A percentile compares a stretch with the other conserved stretches of the same genome.
Evolutionary conservation across 2,797 vertebrate genomes (phyloP).

Genomic region (Pagetopsis macropterus): DNA sequence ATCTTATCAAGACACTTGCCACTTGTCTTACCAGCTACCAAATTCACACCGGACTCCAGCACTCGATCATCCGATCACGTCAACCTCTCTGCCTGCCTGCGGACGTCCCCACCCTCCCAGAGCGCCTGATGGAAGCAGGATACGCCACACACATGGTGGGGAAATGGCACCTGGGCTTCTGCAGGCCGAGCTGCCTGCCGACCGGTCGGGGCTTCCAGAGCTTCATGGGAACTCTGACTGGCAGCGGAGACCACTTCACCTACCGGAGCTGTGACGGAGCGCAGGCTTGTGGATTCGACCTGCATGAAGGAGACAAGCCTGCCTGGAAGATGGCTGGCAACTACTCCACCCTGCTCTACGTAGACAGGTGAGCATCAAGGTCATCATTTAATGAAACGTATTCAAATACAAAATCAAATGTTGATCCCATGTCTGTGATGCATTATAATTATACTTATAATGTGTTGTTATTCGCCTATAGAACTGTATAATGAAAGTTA

Average conservation of each 20-base stretch:
- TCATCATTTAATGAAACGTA: no score
- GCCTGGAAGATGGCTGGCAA: slow-evolving; percentile 92
- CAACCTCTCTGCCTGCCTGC: slow-evolving; percentile 94
- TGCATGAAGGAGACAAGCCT: slow-evolving; percentile 90
- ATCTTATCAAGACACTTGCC: background rate
- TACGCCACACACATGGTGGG: slow-evolving; percentile 96
- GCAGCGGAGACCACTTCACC: slow-evolving; percentile 94
- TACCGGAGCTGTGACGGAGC: slow-evolving; percentile 94
- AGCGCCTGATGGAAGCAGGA: slow-evolving; percentile 88
- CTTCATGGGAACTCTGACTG: slow-evolving; percentile 93
- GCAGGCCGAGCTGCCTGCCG: slow-evolving; percentile 90
- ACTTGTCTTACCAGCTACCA: slow-evolving; percentile 86
- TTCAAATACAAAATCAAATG: no score
- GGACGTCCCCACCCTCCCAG: slow-evolving; percentile 89
- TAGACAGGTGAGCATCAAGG: slow-evolving; percentile 65
- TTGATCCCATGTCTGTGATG: no score
- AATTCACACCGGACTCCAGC: slow-evolving; percentile 96
- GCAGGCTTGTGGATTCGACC: slow-evolving; percentile 92
- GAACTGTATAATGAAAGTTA: no score
- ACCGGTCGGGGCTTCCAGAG: slow-evolving; percentile 92
- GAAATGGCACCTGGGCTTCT: slow-evolving; percentile 98
- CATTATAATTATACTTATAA: no score
- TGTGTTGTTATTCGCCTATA: no score
- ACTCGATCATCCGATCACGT: slow-evolving; percentile 93
- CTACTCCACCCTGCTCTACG: slow-evolving; percentile 92